Conservation (phyloP, 2,113 vertebrate species). For the Eidolon helvum region DNA sequence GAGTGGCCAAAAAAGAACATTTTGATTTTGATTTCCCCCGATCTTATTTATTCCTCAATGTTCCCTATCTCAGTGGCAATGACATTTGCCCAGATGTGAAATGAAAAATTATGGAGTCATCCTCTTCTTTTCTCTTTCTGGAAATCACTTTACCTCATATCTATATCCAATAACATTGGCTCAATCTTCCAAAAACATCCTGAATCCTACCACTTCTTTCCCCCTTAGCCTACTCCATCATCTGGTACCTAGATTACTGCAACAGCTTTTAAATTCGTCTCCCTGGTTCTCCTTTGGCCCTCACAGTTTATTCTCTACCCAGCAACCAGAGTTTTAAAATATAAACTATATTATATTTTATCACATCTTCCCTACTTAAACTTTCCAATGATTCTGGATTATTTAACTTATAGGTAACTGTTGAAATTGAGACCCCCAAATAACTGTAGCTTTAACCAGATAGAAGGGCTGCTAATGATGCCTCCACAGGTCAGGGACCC, state of each 20-base stretch:
- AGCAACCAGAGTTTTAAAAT: not conserved
- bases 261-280: not conserved
- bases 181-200: not conserved
- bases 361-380: not conserved
- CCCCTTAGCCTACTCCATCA: not conserved
- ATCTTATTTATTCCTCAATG: not conserved
- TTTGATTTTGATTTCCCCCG: not conserved
- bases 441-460: not conserved
- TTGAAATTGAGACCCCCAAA: not conserved
- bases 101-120: not conserved
- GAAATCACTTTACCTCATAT: not conserved
- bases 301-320: not conserved
- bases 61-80: not conserved
- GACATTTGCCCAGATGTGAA: not conserved
- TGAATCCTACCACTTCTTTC: not conserved
- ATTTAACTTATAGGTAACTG: not conserved
- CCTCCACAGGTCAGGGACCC: not conserved
- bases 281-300: not conserved
- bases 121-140: not conserved
- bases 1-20: not conserved
- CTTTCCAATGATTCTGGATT: not conserved
- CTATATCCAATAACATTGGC: not conserved
- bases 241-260: not conserved
- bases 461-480: not conserved
- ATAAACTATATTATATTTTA: not conserved